Evolutionary conservation across 2,888 invertebrate species (phyloP).

Genomic region (Herminia tarsipennalis): DNA sequence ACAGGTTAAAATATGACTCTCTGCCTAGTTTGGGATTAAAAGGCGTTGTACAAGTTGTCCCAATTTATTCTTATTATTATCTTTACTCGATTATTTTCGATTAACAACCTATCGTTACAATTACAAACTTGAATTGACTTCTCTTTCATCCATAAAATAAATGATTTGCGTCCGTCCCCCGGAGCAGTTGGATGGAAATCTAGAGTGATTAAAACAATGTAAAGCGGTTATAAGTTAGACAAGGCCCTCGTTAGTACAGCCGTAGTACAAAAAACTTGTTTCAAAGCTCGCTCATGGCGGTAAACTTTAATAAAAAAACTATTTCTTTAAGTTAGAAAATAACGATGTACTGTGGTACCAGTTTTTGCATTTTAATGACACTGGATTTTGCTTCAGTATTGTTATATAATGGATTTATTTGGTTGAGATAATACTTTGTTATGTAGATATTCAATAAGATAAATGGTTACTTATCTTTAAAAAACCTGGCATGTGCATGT

Average conservation of each 20-base stretch:
- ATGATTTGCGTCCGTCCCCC: constrained; percentile 32
- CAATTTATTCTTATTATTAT: too few species aligned
- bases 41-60: too few species aligned
- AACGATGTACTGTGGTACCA: constrained; percentile 8
- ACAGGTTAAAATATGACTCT: too few species aligned
- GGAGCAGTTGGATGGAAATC: constrained; percentile 21
- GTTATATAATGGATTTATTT: background rate
- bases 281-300: constrained; percentile 14
- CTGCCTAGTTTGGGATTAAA: too few species aligned
- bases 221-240: constrained; percentile 37
- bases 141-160: constrained; percentile 1
- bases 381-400: background rate
- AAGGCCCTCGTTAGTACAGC: constrained; percentile 33
- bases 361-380: constrained; percentile 2
- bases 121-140: constrained; percentile 4
- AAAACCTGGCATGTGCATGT: too few species aligned
- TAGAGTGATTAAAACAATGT: constrained; percentile 42
- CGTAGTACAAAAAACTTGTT: constrained; percentile 31
- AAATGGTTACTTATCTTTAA: too few species aligned
- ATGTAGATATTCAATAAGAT: too few species aligned
- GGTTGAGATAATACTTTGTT: too few species aligned
- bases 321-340: constrained; percentile 17
- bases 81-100: too few species aligned
- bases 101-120: too few species aligned
- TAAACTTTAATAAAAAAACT: constrained; percentile 26